A percentile compares a stretch with the other conserved stretches of the same genome.
Conservation (phyloP, 2,888 invertebrate species). For the Pachymerium ferrugineum region DNA sequence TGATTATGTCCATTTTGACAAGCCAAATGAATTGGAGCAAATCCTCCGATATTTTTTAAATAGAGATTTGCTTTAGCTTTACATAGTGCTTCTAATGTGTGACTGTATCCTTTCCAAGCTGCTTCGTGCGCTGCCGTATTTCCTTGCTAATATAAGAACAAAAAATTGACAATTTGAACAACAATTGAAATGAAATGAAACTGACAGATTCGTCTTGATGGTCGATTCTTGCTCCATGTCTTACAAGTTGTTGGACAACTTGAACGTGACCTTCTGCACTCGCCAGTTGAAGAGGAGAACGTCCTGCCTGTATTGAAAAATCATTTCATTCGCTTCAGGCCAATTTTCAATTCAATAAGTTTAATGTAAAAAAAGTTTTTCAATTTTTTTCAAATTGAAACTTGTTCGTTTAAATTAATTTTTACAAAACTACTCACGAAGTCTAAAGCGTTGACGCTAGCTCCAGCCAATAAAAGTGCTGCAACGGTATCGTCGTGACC, state of each 20-base stretch:
- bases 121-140: conserved; percentile 92
- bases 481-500: conserved; percentile 53
- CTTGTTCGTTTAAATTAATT: too few species aligned
- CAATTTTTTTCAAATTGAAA: neutral
- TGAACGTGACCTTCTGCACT: conserved; percentile 76
- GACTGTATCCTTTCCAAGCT: conserved; percentile 88
- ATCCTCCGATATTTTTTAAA: conserved; percentile 62
- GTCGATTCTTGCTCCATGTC: conserved; percentile 63
- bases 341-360: neutral
- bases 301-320: conserved; percentile 55
- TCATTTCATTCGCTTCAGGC: too few species aligned
- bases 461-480: conserved; percentile 51
- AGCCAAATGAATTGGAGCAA: conserved; percentile 87
- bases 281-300: conserved; percentile 70
- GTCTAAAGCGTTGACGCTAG: conserved; percentile 53
- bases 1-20: conserved; percentile 97
- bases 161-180: neutral
- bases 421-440: conserved; percentile 51
- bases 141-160: conserved; percentile 65
- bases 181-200: conserved; percentile 38
- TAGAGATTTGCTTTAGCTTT: conserved; percentile 57
- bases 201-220: conserved; percentile 69
- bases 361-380: too few species aligned
- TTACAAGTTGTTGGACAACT: conserved; percentile 63
- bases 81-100: conserved; percentile 67